Conservation (phyloP, 2,113 vertebrate genomes). For the Rynchops niger region DNA sequence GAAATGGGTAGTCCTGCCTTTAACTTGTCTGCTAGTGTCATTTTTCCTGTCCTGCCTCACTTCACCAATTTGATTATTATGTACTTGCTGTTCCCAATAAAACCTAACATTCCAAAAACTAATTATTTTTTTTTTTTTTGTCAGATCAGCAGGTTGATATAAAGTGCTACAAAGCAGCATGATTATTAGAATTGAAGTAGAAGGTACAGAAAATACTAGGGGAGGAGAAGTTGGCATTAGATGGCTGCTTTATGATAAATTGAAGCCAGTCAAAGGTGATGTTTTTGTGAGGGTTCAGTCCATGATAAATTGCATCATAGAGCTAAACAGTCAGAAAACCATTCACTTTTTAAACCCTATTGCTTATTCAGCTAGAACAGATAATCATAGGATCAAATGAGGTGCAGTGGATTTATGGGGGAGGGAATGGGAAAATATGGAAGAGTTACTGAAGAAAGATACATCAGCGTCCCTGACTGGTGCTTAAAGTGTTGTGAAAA, state of each 20-base stretch:
- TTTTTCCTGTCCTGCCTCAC: rapidly evolving
- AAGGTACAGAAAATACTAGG: background rate
- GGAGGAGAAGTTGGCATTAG: background rate
- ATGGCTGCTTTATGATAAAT: background rate
- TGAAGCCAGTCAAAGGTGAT: background rate
- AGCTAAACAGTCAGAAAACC: background rate
- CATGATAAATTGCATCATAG: background rate
- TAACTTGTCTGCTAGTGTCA: background rate
- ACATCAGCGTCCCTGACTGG: background rate
- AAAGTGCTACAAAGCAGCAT: background rate
- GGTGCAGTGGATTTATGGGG: background rate
- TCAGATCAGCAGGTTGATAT: background rate
- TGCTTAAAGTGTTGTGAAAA: background rate
- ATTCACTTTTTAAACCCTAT: background rate
- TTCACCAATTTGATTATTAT: background rate
- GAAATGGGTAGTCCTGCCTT: background rate
- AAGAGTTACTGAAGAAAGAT: background rate
- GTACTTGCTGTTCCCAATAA: background rate
- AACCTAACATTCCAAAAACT: background rate
- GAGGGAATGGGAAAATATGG: background rate
- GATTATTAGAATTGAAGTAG: background rate
- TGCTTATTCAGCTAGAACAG: background rate
- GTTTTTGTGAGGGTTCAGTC: background rate
- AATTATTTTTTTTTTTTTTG: background rate
- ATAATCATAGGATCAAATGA: background rate